Base-by-base conservation (phyloP, 1,140 invertebrate genomes). In the Anagrus nilaparvatae region DNA sequence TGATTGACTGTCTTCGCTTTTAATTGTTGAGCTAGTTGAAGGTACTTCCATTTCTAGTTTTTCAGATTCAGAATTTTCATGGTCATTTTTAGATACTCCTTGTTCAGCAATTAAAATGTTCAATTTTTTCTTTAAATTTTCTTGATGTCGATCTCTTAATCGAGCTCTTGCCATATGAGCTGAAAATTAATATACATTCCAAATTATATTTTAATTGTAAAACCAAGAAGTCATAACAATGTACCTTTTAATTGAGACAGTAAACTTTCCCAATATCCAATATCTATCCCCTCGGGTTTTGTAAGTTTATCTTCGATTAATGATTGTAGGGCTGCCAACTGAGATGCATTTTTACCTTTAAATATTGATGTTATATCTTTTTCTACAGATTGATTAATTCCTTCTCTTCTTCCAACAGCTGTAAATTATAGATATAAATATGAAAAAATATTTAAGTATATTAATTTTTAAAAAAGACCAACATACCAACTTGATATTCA, bases 261-360 rank as follows among this genome's bases (percentile, higher is more conserved):
- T 31, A 98, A 65, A 32, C 86, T 89, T 69, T 98, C 94, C 93
- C 94, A 99, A 66, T 97, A 98, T 34, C 87, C 88, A 46, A 97
- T 85, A 70, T 99, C 95, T 29, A 97, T 81, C 24, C 92, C 93
- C 61, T 93, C 89, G 30, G 80, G 77, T 38, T 85, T 78, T 48
- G 70, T 73, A 23, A 96, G 87, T 72, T 98, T 99, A 7, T 73
- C 71, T 63, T 92, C 86, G 51, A 99, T 97, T 60, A 87, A 79
- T 12, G 71, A 65, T 58, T 96, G 84, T 44, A 99, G 67, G 30
- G 80, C 75, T 48, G 83, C 77, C 40, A 98, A 68, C 61, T 97
- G 89, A 2, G 74, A 71, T 2, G 90, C 84, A 1, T 87, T 86
- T 72, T 99, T 98, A 3, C 91, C 90, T 65, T 93, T 90, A 60